Conservation (phyloP, 2,113 vertebrate genomes). For the Orthonyx spaldingii region DNA sequence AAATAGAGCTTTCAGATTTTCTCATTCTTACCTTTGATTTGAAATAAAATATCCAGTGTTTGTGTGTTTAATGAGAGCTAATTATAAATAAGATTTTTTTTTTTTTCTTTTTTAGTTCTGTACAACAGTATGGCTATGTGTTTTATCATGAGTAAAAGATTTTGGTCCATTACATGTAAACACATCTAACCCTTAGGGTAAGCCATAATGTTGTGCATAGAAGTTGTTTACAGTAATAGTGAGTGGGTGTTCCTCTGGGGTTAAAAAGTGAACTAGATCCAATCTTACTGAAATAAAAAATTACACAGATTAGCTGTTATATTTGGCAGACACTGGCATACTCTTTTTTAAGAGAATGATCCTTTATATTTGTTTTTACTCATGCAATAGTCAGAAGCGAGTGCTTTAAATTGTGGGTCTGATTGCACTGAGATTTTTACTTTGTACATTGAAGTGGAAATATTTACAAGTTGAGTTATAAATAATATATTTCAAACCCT, state of each 20-base stretch:
- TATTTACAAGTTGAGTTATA: neutral
- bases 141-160: neutral
- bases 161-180: neutral
- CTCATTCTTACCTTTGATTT: neutral
- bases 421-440: neutral
- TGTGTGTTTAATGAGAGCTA: neutral
- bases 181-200: neutral
- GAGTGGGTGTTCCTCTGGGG: neutral
- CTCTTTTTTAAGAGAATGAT: neutral
- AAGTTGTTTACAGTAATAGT: neutral
- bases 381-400: neutral
- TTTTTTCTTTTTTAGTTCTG: neutral
- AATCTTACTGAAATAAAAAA: neutral
- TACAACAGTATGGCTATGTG: neutral
- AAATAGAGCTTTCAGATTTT: neutral
- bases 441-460: neutral
- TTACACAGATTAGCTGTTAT: conserved; percentile 24
- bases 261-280: conserved; percentile 8
- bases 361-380: neutral
- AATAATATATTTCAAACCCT: neutral
- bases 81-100: neutral
- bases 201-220: neutral
- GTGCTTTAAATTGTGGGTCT: neutral
- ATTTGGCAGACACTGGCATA: neutral
- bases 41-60: neutral